A percentile compares a stretch with the other conserved stretches of the same genome.
Evolutionary conservation across 1,140 invertebrate genomes (phyloP).

Genomic region (Penaeus vannamei): DNA sequence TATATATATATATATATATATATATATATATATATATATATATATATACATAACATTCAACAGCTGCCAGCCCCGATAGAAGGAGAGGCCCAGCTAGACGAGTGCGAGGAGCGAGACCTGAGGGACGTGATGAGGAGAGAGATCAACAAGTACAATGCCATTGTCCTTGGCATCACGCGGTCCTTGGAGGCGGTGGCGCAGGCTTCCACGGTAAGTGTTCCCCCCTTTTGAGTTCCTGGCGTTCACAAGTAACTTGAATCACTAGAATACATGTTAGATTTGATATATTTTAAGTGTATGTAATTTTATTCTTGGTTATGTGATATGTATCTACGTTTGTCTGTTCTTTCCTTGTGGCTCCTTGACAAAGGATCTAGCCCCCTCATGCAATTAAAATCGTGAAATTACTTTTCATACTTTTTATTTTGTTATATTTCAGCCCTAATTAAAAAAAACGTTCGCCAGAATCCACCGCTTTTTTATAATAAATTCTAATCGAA

Average conservation of each 20-base stretch:
- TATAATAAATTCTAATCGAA: neutral
- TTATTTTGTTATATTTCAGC: too few relatives aligned
- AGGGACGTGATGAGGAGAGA: constrained; percentile 34
- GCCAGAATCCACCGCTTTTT: too few relatives aligned
- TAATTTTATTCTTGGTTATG: too few relatives aligned
- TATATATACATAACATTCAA: neutral
- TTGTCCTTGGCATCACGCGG: constrained; percentile 1
- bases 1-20: too few relatives aligned
- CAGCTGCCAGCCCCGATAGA: constrained; percentile 38
- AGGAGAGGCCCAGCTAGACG: constrained; percentile 9
- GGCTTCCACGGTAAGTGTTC: constrained; percentile 12
- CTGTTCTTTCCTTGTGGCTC: neutral
- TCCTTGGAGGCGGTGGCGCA: constrained; percentile 29
- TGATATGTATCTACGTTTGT: too few relatives aligned
- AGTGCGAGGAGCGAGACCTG: constrained; percentile 35
- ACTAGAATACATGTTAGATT: too few relatives aligned
- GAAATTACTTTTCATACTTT: too few relatives aligned
- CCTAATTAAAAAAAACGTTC: too few relatives aligned
- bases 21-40: too few relatives aligned
- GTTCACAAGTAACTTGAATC: too few relatives aligned
- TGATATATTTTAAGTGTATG: too few relatives aligned
- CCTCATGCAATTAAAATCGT: neutral
- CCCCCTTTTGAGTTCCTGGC: too few relatives aligned
- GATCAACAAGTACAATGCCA: constrained; percentile 31
- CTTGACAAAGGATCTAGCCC: neutral